phyloP scores from a whole-genome alignment of 2,888 invertebrate species.

The Bhutanitis thaidina region DNA sequence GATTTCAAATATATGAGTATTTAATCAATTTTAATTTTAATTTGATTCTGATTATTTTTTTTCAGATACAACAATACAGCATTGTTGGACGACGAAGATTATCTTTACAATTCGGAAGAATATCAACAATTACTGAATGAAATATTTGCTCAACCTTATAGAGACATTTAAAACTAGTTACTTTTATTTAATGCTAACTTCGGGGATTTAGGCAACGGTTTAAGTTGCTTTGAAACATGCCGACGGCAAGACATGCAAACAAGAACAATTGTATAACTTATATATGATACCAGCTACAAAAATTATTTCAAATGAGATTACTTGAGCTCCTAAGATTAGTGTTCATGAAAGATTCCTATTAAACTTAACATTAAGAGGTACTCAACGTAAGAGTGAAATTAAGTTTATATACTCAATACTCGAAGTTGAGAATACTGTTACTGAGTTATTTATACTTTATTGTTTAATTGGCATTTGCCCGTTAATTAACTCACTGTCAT shows the following conservation, averaged over 20 bases:
- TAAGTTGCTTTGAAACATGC: too few relatives aligned
- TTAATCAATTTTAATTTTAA: background rate
- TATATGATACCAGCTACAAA: too few relatives aligned
- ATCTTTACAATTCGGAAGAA: constrained; percentile 66
- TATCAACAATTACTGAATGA: constrained; percentile 69
- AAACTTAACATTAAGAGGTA: constrained; percentile 33
- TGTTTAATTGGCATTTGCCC: too few relatives aligned
- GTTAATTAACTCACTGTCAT: background rate
- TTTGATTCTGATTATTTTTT: background rate
- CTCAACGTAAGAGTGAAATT: background rate
- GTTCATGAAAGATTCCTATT: constrained; percentile 52
- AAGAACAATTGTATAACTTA: too few relatives aligned
- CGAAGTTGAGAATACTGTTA: background rate
- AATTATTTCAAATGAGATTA: constrained; percentile 32
- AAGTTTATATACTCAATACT: background rate
- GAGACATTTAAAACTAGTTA: constrained; percentile 50
- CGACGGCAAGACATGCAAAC: too few relatives aligned
- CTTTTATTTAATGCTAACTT: constrained; percentile 1
- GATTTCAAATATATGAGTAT: too few relatives aligned
- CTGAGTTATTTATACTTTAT: background rate
- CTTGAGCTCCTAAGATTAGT: constrained; percentile 36
- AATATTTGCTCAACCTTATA: constrained; percentile 75
- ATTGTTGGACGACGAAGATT: constrained; percentile 59
- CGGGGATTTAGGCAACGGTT: too few relatives aligned
- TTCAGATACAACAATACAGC: constrained; percentile 55